These are phyloP conservation scores for Cepphus grylle DNA, from an alignment of 2,113 vertebrate genomes.

Conservation along the genomic window DNA sequence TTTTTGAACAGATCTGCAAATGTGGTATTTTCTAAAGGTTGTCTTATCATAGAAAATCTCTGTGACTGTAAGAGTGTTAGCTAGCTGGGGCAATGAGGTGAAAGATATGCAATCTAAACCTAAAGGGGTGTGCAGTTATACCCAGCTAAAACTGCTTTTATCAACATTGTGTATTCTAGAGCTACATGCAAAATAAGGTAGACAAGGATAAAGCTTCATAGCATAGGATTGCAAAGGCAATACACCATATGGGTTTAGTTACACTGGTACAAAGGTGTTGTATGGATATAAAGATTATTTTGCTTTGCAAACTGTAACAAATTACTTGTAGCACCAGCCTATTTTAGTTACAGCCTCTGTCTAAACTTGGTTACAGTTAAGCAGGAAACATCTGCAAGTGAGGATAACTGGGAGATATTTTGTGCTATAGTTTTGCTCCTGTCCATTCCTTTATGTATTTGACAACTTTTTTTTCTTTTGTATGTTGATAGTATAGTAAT, in stretches of 20 bases:
- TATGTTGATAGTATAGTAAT: not conserved
- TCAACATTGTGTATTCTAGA: not conserved
- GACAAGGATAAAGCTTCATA: not conserved
- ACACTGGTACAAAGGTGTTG: rapidly evolving
- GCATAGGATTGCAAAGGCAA: not conserved
- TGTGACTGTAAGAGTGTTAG: not conserved
- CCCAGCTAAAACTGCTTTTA: not conserved
- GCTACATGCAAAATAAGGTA: not conserved
- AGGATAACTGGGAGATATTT: not conserved
- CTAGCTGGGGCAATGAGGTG: not conserved
- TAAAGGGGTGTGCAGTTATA: not conserved
- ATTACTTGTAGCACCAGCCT: not conserved
- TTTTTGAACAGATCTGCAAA: not conserved
- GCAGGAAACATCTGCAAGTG: not conserved
- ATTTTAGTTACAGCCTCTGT: not conserved
- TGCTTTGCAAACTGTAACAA: not conserved
- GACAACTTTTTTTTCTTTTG: not conserved
- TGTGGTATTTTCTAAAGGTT: not conserved
- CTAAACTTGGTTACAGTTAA: not conserved
- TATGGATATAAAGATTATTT: not conserved
- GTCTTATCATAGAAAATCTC: not conserved
- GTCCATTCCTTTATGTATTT: not conserved
- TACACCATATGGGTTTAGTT: not conserved
- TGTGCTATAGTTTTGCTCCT: not conserved
- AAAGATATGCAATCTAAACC: rapidly evolving